Conservation (phyloP, 2,113 vertebrate genomes). For the Chunga burmeisteri region DNA sequence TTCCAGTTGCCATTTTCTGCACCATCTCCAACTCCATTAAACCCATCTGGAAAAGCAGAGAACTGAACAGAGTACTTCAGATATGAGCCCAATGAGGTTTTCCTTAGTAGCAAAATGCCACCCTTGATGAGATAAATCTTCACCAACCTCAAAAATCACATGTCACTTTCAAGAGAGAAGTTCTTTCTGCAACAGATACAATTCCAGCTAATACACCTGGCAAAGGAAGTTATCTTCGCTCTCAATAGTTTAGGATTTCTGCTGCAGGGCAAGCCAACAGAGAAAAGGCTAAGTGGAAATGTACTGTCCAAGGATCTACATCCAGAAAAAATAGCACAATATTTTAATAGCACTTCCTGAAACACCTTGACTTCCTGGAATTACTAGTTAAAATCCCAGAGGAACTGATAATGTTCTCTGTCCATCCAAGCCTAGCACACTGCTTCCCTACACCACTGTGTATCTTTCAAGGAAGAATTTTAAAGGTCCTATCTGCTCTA, state of each 20-base stretch:
- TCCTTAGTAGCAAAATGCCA: neutral
- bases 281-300: neutral
- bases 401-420: neutral
- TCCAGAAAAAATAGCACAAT: neutral
- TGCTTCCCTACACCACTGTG: neutral
- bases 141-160: neutral
- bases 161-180: neutral
- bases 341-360: constrained; percentile 22
- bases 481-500: neutral
- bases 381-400: neutral
- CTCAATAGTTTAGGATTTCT: neutral
- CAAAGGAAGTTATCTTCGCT: neutral
- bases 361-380: constrained; percentile 50
- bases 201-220: neutral
- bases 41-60: neutral
- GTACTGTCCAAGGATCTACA: neutral
- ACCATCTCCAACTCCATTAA: neutral
- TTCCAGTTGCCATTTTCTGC: neutral
- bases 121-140: neutral
- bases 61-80: neutral
- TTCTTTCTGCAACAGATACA: neutral
- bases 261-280: neutral
- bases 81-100: neutral
- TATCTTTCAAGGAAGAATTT: neutral
- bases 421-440: neutral